A percentile compares a stretch with the other conserved stretches of the same genome.
phyloP scores from a whole-genome alignment of 2,888 invertebrate species.

The Aporophyla nigra region DNA sequence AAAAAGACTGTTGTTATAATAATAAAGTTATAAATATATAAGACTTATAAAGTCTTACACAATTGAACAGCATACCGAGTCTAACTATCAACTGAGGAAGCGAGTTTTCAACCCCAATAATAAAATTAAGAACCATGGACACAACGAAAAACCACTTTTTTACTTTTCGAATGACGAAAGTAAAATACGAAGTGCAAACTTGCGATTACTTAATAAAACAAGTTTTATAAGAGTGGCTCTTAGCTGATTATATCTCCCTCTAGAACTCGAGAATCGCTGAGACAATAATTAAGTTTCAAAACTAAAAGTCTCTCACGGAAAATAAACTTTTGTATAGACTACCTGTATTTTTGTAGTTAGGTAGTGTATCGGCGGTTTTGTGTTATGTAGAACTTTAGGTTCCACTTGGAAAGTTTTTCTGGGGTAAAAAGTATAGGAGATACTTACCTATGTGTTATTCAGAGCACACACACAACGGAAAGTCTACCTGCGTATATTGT shows the following conservation, averaged over 20 bases:
- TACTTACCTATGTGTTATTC: not conserved
- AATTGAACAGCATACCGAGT: too few relatives aligned
- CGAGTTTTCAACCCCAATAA: too few relatives aligned
- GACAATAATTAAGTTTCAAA: constrained; percentile 57
- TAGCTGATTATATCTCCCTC: constrained; percentile 54
- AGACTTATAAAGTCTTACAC: too few relatives aligned
- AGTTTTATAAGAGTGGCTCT: constrained; percentile 33
- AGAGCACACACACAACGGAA: not conserved
- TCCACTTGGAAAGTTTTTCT: not conserved
- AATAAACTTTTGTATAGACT: constrained; percentile 31
- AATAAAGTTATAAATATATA: too few relatives aligned
- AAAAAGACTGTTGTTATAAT: too few relatives aligned
- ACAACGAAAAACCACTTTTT: not conserved
- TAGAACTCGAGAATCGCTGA: constrained; percentile 26
- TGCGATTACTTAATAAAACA: constrained; percentile 24
- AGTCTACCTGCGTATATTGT: not conserved
- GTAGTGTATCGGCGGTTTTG: not conserved
- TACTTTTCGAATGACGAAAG: constrained; percentile 16
- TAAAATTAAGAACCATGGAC: not conserved
- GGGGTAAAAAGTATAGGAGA: not conserved
- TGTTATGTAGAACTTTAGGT: not conserved
- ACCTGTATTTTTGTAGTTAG: constrained; percentile 18
- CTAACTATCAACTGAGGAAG: too few relatives aligned
- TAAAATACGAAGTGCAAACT: constrained; percentile 52
- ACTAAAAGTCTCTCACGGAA: constrained; percentile 34